Percentiles rank a stretch among this genome's conserved stretches.
phyloP scores from a whole-genome alignment of 2,888 invertebrate species.

The Coleophora flavipennella region DNA sequence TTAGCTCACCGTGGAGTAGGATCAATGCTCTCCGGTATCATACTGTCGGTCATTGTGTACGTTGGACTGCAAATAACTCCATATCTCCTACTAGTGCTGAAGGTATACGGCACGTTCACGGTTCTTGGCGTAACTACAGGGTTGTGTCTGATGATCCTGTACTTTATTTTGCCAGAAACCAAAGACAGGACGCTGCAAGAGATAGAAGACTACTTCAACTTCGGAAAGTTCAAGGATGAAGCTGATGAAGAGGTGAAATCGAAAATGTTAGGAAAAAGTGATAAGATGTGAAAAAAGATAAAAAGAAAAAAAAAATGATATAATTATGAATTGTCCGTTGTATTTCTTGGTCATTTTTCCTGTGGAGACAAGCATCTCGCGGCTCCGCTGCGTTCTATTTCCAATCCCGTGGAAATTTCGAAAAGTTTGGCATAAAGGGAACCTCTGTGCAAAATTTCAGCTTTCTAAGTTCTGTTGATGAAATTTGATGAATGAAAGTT shows the following conservation, averaged over 20 bases:
- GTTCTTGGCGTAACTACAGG: slow-evolving; percentile 21
- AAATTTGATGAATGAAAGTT: no score
- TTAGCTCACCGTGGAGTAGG: slow-evolving; percentile 23
- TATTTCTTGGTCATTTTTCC: no score
- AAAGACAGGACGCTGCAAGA: slow-evolving; percentile 52
- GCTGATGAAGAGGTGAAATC: neutral
- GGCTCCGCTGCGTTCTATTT: no score
- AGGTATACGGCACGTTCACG: slow-evolving; percentile 28
- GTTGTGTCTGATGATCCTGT: slow-evolving; percentile 19
- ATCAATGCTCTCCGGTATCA: slow-evolving; percentile 18
- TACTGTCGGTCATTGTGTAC: slow-evolving; percentile 15
- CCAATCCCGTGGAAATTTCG: no score
- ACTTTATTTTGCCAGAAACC: slow-evolving; percentile 42
- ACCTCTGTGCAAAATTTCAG: no score
- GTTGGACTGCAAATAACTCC: slow-evolving; percentile 17
- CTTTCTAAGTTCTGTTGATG: no score
- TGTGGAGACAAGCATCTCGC: no score
- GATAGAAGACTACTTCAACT: slow-evolving; percentile 51
- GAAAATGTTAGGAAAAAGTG: neutral
- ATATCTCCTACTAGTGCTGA: slow-evolving; percentile 19
- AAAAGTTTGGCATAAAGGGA: no score
- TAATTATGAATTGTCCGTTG: no score
- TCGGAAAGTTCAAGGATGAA: slow-evolving; percentile 10
- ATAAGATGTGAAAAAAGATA: no score
- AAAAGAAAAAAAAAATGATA: no score